Evolutionary conservation across 2,113 vertebrate genomes (phyloP), one percentile per base, ranked within the genome.

Genomic region (Corythornis vintsioides): DNA sequence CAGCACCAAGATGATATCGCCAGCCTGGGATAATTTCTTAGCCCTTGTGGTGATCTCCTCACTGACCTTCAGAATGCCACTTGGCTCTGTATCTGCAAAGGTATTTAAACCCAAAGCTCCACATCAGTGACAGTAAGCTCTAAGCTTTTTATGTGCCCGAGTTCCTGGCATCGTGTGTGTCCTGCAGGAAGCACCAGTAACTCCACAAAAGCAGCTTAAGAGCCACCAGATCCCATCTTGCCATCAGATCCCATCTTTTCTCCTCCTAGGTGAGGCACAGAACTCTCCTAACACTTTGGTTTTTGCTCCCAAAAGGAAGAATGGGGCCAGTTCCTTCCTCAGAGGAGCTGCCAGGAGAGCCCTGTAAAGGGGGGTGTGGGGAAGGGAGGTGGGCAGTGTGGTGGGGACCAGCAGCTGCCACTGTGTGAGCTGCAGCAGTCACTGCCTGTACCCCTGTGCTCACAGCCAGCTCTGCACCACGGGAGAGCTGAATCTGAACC

Each of bases 381-480:
- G 48, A 50, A 11, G 21, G 48, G 2, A 52, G 65, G 42, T 35
- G 59, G 73, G 31, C 25, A 35, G 25, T 4, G 63, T 78, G 64
- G 14, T 42, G 50, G 48, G 65, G 21, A 50, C 38, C 38, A 56
- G 66, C 75, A 76, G 61, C 48, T 45, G 53, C 6, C 38, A 26
- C 42, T 0, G 0, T 10, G n/a, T 26, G 33, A 78, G 29, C 25
- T 65, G 11, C 86, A 59, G 38, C 42, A 48, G 78, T n/a, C 40
- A 25, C 42, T 52, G 31, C 48, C 29, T 13, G 15, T 7, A 9
- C 0, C 2, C 4, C 59, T 1, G 0, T n/a, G 24, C 38, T 57
- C 31, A 31, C 26, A 73, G 65, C 25, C 55, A 29, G 47, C 45
- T 53, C 74, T 63, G 56, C 52, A 4, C 75, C 0, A 0, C 3